phyloP scores from a whole-genome alignment of 2,888 invertebrate species.

The Zeuzera pyrina region DNA sequence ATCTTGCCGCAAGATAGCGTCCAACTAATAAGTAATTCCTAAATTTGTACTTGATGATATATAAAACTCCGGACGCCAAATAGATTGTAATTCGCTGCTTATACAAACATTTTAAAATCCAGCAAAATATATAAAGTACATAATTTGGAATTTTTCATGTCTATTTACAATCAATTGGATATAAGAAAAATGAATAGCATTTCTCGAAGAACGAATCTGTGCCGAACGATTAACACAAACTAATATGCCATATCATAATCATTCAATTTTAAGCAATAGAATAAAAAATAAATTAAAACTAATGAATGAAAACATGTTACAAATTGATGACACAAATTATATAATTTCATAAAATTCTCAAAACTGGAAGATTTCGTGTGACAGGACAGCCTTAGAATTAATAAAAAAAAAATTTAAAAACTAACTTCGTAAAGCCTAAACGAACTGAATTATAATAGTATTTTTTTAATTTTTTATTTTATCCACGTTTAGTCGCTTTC shows the following conservation, averaged over 20 bases:
- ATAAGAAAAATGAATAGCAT: constrained; percentile 19
- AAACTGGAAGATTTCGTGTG: constrained; percentile 62
- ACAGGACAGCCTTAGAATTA: constrained; percentile 46
- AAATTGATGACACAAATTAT: constrained; percentile 62
- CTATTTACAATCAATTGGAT: constrained; percentile 41
- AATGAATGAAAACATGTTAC: constrained; percentile 45
- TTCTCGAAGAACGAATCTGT: constrained; percentile 27
- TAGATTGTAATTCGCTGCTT: constrained; percentile 42
- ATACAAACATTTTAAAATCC: constrained; percentile 23
- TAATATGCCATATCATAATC: constrained; percentile 27
- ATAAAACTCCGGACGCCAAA: constrained; percentile 52
- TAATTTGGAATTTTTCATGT: constrained; percentile 31
- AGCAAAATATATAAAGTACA: constrained; percentile 18
- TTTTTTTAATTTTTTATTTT: constrained; percentile 26
- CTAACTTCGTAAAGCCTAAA: constrained; percentile 42
- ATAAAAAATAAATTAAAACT: constrained; percentile 54
- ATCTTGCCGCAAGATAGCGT: constrained; percentile 24
- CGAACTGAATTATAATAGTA: constrained; percentile 28
- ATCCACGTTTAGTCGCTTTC: constrained; percentile 40
- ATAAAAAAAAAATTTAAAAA: constrained; percentile 28
- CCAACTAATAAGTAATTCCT: constrained; percentile 41
- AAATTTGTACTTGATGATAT: constrained; percentile 62
- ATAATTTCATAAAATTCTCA: constrained; percentile 41
- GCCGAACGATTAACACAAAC: constrained; percentile 45
- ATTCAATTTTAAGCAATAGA: constrained; percentile 51